phyloP scores from a whole-genome alignment of 2,797 vertebrate genomes.

The Sebastes cheni region DNA sequence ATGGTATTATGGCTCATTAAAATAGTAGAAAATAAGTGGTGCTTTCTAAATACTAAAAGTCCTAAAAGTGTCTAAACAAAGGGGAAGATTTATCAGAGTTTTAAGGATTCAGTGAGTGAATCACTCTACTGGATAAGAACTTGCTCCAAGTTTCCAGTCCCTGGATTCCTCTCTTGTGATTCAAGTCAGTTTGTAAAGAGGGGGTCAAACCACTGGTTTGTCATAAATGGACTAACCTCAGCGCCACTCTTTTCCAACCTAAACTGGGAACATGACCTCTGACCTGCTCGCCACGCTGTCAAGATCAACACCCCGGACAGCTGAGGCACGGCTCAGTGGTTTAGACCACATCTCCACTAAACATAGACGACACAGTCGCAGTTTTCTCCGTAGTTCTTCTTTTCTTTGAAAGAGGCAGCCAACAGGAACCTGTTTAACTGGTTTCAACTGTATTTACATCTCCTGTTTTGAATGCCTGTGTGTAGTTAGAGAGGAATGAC shows the following conservation, averaged over 20 bases:
- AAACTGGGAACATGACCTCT: slow-evolving; percentile 69
- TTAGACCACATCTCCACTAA: slow-evolving; percentile 50
- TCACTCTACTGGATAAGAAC: slow-evolving; percentile 13
- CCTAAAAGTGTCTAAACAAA: slow-evolving; percentile 20
- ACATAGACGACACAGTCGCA: slow-evolving; percentile 37
- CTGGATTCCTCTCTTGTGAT: slow-evolving; percentile 50
- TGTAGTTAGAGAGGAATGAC: slow-evolving; percentile 61
- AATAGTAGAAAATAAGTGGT: not conserved
- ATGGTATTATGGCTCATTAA: not conserved
- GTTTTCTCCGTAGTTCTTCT: not conserved
- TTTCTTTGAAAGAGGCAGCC: slow-evolving; percentile 14
- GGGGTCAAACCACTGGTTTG: slow-evolving; percentile 60
- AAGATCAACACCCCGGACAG: slow-evolving; percentile 71
- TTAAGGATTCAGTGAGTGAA: slow-evolving; percentile 14
- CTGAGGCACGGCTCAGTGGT: slow-evolving; percentile 52
- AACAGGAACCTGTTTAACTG: slow-evolving; percentile 27
- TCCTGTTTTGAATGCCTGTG: slow-evolving; percentile 44
- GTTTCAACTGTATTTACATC: slow-evolving; percentile 41
- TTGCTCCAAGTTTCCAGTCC: slow-evolving; percentile 38
- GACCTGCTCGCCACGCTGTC: slow-evolving; percentile 63
- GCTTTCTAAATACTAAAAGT: not conserved
- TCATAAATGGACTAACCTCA: slow-evolving; percentile 49
- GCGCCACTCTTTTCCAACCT: slow-evolving; percentile 39
- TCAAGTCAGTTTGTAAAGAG: slow-evolving; percentile 31
- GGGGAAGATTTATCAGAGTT: slow-evolving; percentile 5